Evolutionary conservation across 1,140 invertebrate genomes (phyloP), one percentile per base, ranked within the genome.

Genomic region (Formica exsecta): DNA sequence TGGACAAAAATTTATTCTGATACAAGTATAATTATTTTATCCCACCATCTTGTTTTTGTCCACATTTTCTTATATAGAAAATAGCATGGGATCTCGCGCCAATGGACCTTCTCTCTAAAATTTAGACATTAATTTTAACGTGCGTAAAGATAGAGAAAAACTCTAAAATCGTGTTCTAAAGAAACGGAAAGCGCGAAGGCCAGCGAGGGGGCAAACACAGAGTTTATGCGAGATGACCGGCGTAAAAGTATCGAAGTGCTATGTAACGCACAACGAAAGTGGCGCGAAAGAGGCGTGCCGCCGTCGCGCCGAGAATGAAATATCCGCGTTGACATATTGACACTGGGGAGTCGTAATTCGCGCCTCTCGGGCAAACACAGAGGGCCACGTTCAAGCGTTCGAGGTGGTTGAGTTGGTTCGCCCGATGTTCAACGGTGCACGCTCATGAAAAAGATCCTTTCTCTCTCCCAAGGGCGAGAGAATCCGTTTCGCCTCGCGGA

Each of bases 321-420:
- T 91, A 90, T 92, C 85, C 66, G 87, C 68, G 85, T 87, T 91
- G 92, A 87, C 85, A 79, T 94, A 93, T 94, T 94, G 93, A 94
- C 93, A 93, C 89, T 92, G 77, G 90, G 87, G 87, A 90, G 85
- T 93, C 91, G 90, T 92, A 93, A 94, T 94, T 94, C 93, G 91
- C 93, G 93, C 90, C 91, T 93, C 87, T 87, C 87, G 70, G 81
- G 89, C 91, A 94, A 94, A 94, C 90, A 94, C 90, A 94, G 83
- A 90, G 88, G 87, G 86, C 74, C 74, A 65, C 86, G 86, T 81
- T 81, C 76, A 80, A 22, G 48, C 76, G 64, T 36, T 64, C 54
- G 79, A 83, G 68, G 38, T 73, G 54, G 32, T 3, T 29, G 54
- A 73, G 54, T 48, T 32, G 8, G 48, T 80, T 80, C 32, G 79